Evolutionary conservation across 2,888 invertebrate genomes (phyloP).

Genomic region (Erebia aethiops): DNA sequence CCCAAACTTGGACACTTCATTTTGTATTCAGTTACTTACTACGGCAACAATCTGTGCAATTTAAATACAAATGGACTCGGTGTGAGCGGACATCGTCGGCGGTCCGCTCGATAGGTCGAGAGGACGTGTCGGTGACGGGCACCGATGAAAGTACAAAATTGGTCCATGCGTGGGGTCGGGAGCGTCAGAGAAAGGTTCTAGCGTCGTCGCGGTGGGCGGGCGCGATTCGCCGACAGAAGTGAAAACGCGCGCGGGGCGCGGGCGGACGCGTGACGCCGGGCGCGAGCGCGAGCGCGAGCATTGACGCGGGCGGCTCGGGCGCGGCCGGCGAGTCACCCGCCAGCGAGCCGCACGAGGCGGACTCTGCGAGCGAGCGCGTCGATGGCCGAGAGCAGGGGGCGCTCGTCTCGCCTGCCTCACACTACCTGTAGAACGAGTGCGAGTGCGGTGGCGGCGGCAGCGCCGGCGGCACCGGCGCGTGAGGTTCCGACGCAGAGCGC

Average conservation of each 20-base stretch:
- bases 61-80: constrained; percentile 70
- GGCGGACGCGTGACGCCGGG: constrained; percentile 50
- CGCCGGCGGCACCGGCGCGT: constrained; percentile 79
- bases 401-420: constrained; percentile 80
- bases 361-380: constrained; percentile 79
- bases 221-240: constrained; percentile 74
- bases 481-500: constrained; percentile 84
- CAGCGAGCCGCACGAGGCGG: constrained; percentile 75
- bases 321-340: constrained; percentile 50
- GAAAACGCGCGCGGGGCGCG: constrained; percentile 64
- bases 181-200: constrained; percentile 71
- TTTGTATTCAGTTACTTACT: constrained; percentile 50
- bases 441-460: constrained; percentile 80
- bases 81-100: constrained; percentile 52
- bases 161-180: constrained; percentile 69
- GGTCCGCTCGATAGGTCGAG: constrained; percentile 60
- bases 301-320: constrained; percentile 48
- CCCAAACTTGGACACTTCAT: constrained; percentile 55
- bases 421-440: constrained; percentile 80
- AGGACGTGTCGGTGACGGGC: constrained; percentile 71
- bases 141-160: constrained; percentile 76
- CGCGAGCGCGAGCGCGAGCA: constrained; percentile 44
- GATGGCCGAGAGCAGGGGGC: constrained; percentile 70
- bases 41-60: constrained; percentile 59
- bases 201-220: constrained; percentile 66